Evolutionary conservation across 2,888 invertebrate genomes (phyloP).

Genomic region (Stratiomys singularior): DNA sequence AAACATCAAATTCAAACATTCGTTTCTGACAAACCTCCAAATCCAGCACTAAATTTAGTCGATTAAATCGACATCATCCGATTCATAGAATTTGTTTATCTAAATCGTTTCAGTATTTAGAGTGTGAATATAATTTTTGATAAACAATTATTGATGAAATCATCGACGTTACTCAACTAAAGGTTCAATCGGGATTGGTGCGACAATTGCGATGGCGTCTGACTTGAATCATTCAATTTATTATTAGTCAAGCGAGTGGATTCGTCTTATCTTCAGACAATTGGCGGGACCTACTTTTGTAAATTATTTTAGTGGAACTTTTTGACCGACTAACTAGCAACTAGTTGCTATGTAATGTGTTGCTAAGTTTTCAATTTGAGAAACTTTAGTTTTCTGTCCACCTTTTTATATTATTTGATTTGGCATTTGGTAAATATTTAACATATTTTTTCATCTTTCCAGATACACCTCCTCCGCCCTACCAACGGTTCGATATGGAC

Average conservation of each 20-base stretch:
- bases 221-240: slow-evolving; percentile 4
- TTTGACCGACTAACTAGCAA: too few relatives aligned
- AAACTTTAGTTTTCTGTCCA: too few relatives aligned
- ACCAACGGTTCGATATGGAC: slow-evolving; percentile 79
- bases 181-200: neutral
- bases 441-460: neutral
- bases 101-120: too few relatives aligned
- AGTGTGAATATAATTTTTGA: neutral
- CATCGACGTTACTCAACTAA: neutral
- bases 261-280: neutral
- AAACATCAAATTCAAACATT: too few relatives aligned
- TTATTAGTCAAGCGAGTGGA: neutral
- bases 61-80: too few relatives aligned
- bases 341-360: neutral
- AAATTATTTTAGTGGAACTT: neutral
- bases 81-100: too few relatives aligned
- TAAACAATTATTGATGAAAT: slow-evolving; percentile 6
- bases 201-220: neutral
- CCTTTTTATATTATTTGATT: too few relatives aligned
- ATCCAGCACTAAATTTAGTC: too few relatives aligned
- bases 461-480: slow-evolving; percentile 74
- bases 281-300: neutral
- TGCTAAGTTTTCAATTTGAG: too few relatives aligned
- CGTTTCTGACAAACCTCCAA: too few relatives aligned
- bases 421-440: neutral